These are phyloP conservation scores for Nemurella pictetii DNA, from an alignment of 2,888 invertebrate genomes.

Conservation along the genomic window DNA sequence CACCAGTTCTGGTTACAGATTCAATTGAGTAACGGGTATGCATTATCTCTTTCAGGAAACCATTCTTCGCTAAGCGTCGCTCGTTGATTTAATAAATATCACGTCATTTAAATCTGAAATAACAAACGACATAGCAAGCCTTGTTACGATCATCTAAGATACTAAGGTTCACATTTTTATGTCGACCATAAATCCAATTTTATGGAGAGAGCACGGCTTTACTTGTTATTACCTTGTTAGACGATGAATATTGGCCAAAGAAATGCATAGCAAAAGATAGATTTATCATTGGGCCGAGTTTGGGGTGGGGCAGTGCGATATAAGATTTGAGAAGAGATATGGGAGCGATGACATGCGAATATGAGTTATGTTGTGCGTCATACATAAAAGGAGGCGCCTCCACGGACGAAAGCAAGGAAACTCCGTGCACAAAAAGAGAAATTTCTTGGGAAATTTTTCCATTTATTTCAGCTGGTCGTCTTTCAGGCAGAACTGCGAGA, in stretches of 20 bases:
- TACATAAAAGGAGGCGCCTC: conserved; percentile 10
- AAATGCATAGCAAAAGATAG: conserved; percentile 2
- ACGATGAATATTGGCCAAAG: conserved; percentile 13
- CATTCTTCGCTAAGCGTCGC: background rate
- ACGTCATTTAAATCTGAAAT: conserved; percentile 21
- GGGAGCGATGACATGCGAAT: conserved; percentile 22
- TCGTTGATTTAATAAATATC: conserved; percentile 2
- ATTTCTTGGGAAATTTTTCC: conserved; percentile 26
- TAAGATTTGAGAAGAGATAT: conserved; percentile 20
- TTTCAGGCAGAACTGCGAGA: background rate
- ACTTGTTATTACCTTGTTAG: conserved; percentile 27
- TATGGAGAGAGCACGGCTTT: conserved; percentile 21
- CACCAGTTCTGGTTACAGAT: background rate
- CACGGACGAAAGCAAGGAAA: conserved; percentile 13
- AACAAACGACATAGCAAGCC: conserved; percentile 4
- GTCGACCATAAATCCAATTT: conserved; percentile 4
- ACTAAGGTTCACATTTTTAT: conserved; percentile 10
- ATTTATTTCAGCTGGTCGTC: conserved; percentile 23
- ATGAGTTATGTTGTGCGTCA: conserved; percentile 24
- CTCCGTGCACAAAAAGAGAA: conserved; percentile 14
- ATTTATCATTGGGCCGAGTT: background rate
- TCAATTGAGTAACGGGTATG: conserved; percentile 8
- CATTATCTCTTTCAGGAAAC: conserved; percentile 10
- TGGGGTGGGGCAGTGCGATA: conserved; percentile 7
- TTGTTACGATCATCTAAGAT: conserved; percentile 7